Percentiles rank a stretch among this genome's conserved stretches.
phyloP scores from a whole-genome alignment of 1,140 invertebrate genomes.

The Gonioctena quinquepunctata region DNA sequence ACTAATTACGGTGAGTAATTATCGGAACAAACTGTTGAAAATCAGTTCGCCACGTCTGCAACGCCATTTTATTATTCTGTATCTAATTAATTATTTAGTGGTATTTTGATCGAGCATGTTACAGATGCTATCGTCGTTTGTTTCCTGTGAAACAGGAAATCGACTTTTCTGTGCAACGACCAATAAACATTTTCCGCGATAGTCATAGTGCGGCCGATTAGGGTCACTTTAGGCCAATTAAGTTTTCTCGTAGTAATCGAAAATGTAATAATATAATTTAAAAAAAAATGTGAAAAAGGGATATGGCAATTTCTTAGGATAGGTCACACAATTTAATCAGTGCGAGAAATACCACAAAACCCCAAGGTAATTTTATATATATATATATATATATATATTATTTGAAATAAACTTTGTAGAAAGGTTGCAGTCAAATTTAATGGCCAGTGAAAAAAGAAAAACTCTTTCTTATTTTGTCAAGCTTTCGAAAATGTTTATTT shows the following conservation, averaged over 20 bases:
- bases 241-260: background rate
- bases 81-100: slow-evolving; percentile 24
- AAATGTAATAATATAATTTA: background rate
- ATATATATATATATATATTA: no score
- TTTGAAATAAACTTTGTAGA: no score
- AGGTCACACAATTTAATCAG: background rate
- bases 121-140: slow-evolving; percentile 18
- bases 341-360: background rate
- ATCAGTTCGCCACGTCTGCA: background rate
- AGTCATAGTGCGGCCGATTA: background rate
- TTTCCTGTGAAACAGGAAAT: slow-evolving; percentile 23
- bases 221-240: background rate
- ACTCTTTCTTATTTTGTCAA: no score
- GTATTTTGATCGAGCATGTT: slow-evolving; percentile 23
- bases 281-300: background rate
- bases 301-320: background rate
- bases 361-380: background rate
- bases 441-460: no score
- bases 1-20: background rate
- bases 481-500: no score
- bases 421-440: no score
- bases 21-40: background rate
- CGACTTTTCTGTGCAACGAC: slow-evolving; percentile 16
- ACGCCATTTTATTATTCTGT: background rate
- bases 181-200: slow-evolving; percentile 9